These are phyloP conservation scores for Lagorchestes hirsutus DNA, from an alignment of 2,797 vertebrate genomes.

Conservation along the genomic window DNA sequence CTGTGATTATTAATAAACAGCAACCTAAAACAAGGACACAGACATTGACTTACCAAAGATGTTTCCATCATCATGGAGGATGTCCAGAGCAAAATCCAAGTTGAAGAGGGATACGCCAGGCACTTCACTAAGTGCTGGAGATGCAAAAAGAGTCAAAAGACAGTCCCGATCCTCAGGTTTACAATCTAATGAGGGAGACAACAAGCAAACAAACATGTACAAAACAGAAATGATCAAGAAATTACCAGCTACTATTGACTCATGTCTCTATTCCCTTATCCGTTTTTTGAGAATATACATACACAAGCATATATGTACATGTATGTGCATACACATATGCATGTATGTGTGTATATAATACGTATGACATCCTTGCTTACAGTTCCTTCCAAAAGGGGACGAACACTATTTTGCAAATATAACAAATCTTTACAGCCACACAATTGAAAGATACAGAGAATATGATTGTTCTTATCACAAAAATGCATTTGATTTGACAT, in stretches of 20 bases:
- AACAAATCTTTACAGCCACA: not conserved
- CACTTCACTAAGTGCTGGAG: no score
- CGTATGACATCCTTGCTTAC: not conserved
- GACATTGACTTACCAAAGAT: not conserved
- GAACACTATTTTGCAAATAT: not conserved
- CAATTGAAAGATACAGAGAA: not conserved
- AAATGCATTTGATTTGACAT: not conserved
- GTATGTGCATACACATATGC: not conserved
- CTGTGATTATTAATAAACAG: not conserved
- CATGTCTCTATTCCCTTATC: not conserved
- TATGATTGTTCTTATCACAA: not conserved
- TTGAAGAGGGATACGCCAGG: not conserved
- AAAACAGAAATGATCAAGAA: not conserved
- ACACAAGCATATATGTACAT: not conserved
- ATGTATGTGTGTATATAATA: no score
- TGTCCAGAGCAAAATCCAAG: no score
- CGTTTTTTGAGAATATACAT: not conserved
- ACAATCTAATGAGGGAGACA: no score
- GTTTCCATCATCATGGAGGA: not conserved
- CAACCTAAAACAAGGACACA: not conserved
- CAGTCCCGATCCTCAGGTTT: no score
- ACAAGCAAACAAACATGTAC: not conserved
- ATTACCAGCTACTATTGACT: not conserved
- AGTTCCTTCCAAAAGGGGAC: not conserved
- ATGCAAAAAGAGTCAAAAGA: no score